Conservation (phyloP, 2,113 vertebrate genomes). For the Romanogobio albipinnatus region DNA sequence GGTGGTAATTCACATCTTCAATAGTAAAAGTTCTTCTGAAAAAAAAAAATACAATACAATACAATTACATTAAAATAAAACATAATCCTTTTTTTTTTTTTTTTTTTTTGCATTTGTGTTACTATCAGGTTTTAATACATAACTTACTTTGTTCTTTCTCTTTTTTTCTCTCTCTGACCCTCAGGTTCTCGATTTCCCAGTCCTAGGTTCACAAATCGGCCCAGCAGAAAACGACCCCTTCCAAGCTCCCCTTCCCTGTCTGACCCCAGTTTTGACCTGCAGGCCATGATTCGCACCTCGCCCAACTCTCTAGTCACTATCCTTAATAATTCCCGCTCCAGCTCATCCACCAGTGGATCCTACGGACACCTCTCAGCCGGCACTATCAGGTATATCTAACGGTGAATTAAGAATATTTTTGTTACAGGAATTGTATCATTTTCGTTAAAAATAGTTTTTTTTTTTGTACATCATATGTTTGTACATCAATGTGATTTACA, state of each 20-base stretch:
- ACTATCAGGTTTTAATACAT: conserved; percentile 9
- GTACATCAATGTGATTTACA: no score
- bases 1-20: no score
- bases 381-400: conserved; percentile 87
- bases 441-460: not conserved
- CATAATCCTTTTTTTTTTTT: not conserved
- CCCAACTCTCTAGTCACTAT: conserved; percentile 96
- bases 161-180: not conserved
- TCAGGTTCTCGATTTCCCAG: conserved; percentile 89
- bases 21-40: no score
- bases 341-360: conserved; percentile 96
- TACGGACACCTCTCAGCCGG: conserved; percentile 97
- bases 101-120: not conserved
- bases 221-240: conserved; percentile 91
- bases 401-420: not conserved
- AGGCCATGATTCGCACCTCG: conserved; percentile 96
- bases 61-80: no score
- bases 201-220: conserved; percentile 86
- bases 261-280: conserved; percentile 97
- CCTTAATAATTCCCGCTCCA: conserved; percentile 97
- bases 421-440: not conserved
- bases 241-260: conserved; percentile 91
- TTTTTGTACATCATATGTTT: not conserved
- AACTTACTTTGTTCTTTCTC: not conserved
- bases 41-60: no score